Conservation (phyloP, 2,797 vertebrate genomes). For the Todus mexicanus region DNA sequence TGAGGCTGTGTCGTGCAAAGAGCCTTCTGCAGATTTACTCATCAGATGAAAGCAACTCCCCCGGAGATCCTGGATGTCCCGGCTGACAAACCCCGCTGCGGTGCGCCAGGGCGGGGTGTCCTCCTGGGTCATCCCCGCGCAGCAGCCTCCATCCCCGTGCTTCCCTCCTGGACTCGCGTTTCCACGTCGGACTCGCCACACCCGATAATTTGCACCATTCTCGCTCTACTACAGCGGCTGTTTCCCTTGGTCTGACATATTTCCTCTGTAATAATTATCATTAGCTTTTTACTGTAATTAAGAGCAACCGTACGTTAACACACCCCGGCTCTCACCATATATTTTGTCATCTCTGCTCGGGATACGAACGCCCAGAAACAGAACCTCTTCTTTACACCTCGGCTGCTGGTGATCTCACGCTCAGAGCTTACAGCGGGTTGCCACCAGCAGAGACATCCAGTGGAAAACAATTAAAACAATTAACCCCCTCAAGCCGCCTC, state of each 20-base stretch:
- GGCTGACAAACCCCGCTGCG: no score
- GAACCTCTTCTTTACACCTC: background rate
- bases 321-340: background rate
- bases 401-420: background rate
- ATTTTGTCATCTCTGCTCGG: background rate
- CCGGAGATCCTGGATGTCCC: no score
- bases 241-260: background rate
- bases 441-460: background rate
- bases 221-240: background rate
- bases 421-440: background rate
- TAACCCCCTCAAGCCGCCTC: background rate
- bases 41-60: background rate
- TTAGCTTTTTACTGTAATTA: background rate
- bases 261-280: background rate
- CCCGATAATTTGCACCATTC: background rate
- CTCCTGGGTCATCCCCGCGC: rapidly evolving
- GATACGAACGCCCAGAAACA: background rate
- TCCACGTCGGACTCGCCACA: background rate
- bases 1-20: background rate
- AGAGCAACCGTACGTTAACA: background rate
- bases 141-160: background rate
- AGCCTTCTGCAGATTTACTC: background rate
- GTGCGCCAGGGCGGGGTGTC: no score
- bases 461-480: background rate
- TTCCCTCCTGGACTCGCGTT: background rate